Percentiles rank a stretch among this genome's conserved stretches.
Evolutionary conservation across 2,888 invertebrate species (phyloP).

Genomic region (Sinodicranocentrus sp.): DNA sequence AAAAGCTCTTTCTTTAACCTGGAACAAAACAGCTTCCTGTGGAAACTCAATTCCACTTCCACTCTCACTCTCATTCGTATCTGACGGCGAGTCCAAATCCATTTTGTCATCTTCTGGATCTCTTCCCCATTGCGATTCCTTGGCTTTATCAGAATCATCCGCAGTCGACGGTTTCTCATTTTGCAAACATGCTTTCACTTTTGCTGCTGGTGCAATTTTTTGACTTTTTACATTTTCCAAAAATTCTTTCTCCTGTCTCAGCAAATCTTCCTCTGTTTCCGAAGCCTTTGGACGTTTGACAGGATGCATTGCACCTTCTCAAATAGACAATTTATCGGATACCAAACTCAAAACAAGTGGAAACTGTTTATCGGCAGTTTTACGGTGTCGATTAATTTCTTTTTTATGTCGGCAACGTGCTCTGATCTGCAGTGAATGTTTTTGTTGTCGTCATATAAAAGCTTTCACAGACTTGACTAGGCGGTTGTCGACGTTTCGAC

Average conservation of each 20-base stretch:
- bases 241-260: constrained; percentile 87
- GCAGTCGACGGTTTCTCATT: not conserved
- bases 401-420: too few species aligned
- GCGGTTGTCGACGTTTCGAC: too few species aligned
- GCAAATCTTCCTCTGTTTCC: constrained; percentile 87
- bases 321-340: too few species aligned
- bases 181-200: constrained; percentile 9
- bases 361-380: too few species aligned
- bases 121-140: too few species aligned
- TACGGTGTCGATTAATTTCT: too few species aligned
- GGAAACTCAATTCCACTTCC: constrained; percentile 35
- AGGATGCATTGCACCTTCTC: too few species aligned
- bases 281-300: constrained; percentile 83
- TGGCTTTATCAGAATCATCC: too few species aligned
- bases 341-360: too few species aligned
- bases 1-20: constrained; percentile 58
- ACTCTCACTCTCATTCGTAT: not conserved
- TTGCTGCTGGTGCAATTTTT: constrained; percentile 40
- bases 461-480: too few species aligned
- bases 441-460: too few species aligned
- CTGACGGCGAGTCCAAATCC: not conserved
- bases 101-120: not conserved
- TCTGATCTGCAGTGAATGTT: too few species aligned
- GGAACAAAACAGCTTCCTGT: constrained; percentile 41
- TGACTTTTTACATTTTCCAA: constrained; percentile 79